phyloP scores from a whole-genome alignment of 2,888 invertebrate genomes.

The Drosophila antonietae region DNA sequence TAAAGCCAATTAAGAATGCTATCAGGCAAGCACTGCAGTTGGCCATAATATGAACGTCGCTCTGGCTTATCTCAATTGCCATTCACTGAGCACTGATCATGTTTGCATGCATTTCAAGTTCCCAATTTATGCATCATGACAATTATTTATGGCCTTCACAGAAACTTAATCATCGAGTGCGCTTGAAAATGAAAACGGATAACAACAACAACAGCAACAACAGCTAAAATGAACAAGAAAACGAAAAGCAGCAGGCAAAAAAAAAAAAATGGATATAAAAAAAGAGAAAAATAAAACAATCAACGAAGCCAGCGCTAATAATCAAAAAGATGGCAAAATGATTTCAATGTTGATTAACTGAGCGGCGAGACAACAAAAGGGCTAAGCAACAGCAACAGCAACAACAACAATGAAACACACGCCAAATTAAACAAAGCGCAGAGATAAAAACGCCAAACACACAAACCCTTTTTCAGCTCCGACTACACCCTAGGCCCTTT shows the following conservation, averaged over 20 bases:
- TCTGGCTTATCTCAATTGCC: conserved; percentile 13
- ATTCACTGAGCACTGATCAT: conserved; percentile 6
- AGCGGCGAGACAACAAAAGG: conserved; percentile 76
- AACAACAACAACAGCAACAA: conserved; percentile 23
- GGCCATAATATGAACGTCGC: conserved; percentile 12
- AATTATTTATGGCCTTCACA: conserved; percentile 67
- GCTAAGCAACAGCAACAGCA: conserved; percentile 50
- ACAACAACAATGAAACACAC: conserved; percentile 54
- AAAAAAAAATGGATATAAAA: background rate
- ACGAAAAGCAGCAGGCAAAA: conserved; percentile 4
- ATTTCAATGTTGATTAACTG: conserved; percentile 80
- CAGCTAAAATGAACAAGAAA: conserved; percentile 18
- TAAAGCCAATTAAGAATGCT: conserved; percentile 1
- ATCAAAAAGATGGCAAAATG: conserved; percentile 79
- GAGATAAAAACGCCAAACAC: conserved; percentile 53
- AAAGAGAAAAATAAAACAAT: conserved; percentile 32
- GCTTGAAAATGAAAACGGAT: conserved; percentile 43
- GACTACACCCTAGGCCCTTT: conserved; percentile 71
- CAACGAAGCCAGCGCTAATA: conserved; percentile 65
- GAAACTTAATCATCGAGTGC: conserved; percentile 67
- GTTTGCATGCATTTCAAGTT: conserved; percentile 30
- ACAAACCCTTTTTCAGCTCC: conserved; percentile 50
- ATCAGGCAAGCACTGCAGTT: conserved; percentile 3
- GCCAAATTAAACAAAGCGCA: conserved; percentile 77
- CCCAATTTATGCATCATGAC: conserved; percentile 55